phyloP scores from a whole-genome alignment of 2,888 invertebrate species.

The Sinotaia quadrata region DNA sequence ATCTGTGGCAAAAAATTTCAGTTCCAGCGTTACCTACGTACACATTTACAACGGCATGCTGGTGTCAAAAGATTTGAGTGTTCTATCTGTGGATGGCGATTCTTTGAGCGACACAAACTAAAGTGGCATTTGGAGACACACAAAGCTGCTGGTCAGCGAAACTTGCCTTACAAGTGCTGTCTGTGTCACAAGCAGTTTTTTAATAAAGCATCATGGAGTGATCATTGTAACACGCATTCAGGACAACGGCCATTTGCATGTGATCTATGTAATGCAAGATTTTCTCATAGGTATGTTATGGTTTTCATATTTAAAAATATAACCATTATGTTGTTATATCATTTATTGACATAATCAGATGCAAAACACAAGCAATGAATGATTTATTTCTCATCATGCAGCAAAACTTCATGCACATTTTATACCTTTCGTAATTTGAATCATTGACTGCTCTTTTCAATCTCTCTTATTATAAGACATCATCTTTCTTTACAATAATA shows the following conservation, averaged over 20 bases:
- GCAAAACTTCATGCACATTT: no score
- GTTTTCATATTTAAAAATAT: background rate
- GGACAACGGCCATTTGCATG: slow-evolving; percentile 47
- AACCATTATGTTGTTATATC: background rate
- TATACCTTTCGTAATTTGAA: no score
- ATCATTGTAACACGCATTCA: slow-evolving; percentile 51
- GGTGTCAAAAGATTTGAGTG: slow-evolving; percentile 39
- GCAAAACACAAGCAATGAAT: background rate
- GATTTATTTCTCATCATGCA: no score
- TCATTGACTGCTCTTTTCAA: no score
- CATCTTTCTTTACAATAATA: no score
- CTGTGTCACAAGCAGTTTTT: slow-evolving; percentile 42
- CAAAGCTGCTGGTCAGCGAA: slow-evolving; percentile 32
- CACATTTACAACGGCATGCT: slow-evolving; percentile 40
- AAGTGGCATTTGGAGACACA: slow-evolving; percentile 43
- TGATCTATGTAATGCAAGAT: slow-evolving; percentile 36
- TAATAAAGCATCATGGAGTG: slow-evolving; percentile 37
- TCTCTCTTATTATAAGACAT: no score
- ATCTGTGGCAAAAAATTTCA: slow-evolving; percentile 41
- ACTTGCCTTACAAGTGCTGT: slow-evolving; percentile 37
- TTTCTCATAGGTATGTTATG: slow-evolving; percentile 31
- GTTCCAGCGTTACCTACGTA: slow-evolving; percentile 39
- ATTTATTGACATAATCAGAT: background rate
- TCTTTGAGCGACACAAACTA: slow-evolving; percentile 41
- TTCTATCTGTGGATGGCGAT: slow-evolving; percentile 39